Percentiles rank a stretch among this genome's conserved stretches.
Evolutionary conservation across 1,140 invertebrate species (phyloP).

Genomic region (Bombus waltoni): DNA sequence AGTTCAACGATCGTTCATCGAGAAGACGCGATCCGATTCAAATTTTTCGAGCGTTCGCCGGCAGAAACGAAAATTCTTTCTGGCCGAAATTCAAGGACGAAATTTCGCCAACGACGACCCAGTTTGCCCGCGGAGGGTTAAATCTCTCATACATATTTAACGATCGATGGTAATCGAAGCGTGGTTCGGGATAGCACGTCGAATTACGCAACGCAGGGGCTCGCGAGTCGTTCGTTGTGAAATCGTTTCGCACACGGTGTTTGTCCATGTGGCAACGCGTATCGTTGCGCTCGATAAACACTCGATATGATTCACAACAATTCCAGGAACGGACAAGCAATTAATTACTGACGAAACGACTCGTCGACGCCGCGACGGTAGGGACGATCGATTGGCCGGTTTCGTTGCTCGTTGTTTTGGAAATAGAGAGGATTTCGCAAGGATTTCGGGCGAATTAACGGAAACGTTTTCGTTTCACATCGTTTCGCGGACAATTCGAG

Average conservation of each 20-base stretch:
- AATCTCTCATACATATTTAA: conserved; percentile 73
- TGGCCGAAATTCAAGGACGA: no score
- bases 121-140: no score
- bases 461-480: not conserved
- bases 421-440: not conserved
- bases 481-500: not conserved
- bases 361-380: no score
- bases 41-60: no score
- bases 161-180: conserved; percentile 60
- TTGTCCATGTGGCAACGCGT: conserved; percentile 38
- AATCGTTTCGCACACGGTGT: conserved; percentile 14
- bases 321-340: conserved; percentile 34
- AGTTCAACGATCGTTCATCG: no score
- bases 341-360: conserved; percentile 1
- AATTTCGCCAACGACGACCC: no score
- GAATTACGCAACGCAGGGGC: conserved; percentile 54
- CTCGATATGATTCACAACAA: conserved; percentile 17
- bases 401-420: not conserved
- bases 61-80: no score
- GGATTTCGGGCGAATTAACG: not conserved
- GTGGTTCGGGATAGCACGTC: conserved; percentile 51
- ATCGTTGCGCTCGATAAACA: not conserved
- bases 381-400: not conserved
- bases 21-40: no score
- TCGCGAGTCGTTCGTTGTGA: conserved; percentile 35